Percentiles rank a stretch among this genome's conserved stretches.
These are phyloP conservation scores for Camponotus vicinus DNA, from an alignment of 1,140 invertebrate genomes.

Conservation along the genomic window DNA sequence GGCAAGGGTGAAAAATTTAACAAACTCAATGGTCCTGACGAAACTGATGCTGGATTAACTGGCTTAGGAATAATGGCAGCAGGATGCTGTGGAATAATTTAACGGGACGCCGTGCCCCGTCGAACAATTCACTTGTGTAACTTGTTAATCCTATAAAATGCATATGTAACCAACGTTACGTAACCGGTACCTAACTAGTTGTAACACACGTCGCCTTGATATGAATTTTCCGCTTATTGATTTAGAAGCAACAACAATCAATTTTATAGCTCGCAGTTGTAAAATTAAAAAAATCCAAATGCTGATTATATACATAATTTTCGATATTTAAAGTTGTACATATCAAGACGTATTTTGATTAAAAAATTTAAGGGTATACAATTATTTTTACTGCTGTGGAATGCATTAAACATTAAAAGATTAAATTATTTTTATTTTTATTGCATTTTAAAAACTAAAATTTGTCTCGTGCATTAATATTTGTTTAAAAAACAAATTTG, in stretches of 20 bases:
- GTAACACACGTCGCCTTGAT: slow-evolving; percentile 15
- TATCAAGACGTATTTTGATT: background rate
- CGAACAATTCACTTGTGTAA: slow-evolving; percentile 55
- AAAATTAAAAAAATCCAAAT: background rate
- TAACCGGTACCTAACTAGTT: slow-evolving; percentile 38
- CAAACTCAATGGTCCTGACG: slow-evolving; percentile 31
- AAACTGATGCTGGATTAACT: slow-evolving; percentile 48
- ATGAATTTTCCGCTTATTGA: slow-evolving; percentile 41
- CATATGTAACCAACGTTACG: slow-evolving; percentile 44
- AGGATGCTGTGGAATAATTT: slow-evolving; percentile 45
- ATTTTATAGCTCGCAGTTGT: background rate
- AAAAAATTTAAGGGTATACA: background rate
- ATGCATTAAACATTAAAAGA: background rate
- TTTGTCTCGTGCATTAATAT: background rate
- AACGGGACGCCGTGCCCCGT: slow-evolving; percentile 26
- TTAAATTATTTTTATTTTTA: background rate
- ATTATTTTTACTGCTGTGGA: background rate
- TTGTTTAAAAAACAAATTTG: background rate
- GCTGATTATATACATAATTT: slow-evolving; percentile 1
- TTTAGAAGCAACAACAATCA: slow-evolving; percentile 13
- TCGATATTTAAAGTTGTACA: background rate
- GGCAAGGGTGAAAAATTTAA: slow-evolving; percentile 11
- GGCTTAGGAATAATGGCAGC: slow-evolving; percentile 48
- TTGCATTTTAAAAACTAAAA: background rate
- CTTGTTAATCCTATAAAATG: slow-evolving; percentile 55